Evolutionary conservation across 2,888 invertebrate species (phyloP).

Genomic region (Sesia apiformis): DNA sequence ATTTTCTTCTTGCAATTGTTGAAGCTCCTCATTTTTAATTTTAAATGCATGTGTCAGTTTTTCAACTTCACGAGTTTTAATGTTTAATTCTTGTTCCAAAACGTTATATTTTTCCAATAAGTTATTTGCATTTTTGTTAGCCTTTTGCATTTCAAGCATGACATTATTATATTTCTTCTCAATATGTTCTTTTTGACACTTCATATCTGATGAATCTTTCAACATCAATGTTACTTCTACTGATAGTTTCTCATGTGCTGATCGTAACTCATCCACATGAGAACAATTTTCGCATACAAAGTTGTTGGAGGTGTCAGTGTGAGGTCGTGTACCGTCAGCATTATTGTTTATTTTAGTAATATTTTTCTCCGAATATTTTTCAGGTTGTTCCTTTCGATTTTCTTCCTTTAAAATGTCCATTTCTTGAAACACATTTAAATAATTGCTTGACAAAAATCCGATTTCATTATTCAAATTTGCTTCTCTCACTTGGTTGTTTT

Average conservation of each 20-base stretch:
- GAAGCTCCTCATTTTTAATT: constrained; percentile 29
- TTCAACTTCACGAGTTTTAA: constrained; percentile 28
- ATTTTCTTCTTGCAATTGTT: constrained; percentile 63
- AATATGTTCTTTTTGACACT: constrained; percentile 30
- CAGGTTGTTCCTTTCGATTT: too few relatives aligned
- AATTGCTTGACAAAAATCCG: too few relatives aligned
- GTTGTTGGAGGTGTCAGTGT: too few relatives aligned
- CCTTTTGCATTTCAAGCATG: constrained; percentile 34
- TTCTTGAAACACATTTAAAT: too few relatives aligned
- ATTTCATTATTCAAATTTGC: not conserved
- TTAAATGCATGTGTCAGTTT: constrained; percentile 27
- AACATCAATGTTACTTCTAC: constrained; percentile 24
- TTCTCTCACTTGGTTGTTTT: constrained; percentile 24
- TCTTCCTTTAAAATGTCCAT: too few relatives aligned
- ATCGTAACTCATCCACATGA: not conserved
- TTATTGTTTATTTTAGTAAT: too few relatives aligned
- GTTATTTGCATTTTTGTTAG: constrained; percentile 27
- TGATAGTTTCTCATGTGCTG: constrained; percentile 10
- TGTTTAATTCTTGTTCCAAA: constrained; percentile 35
- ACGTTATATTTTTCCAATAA: constrained; percentile 33
- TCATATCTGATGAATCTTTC: constrained; percentile 23
- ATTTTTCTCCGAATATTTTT: too few relatives aligned
- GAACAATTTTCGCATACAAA: constrained; percentile 18
- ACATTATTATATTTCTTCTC: constrained; percentile 40
- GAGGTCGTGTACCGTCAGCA: too few relatives aligned